A percentile compares a stretch with the other conserved stretches of the same genome.
Evolutionary conservation across 2,888 invertebrate genomes (phyloP).

Genomic region (Chydorus sphaericus): DNA sequence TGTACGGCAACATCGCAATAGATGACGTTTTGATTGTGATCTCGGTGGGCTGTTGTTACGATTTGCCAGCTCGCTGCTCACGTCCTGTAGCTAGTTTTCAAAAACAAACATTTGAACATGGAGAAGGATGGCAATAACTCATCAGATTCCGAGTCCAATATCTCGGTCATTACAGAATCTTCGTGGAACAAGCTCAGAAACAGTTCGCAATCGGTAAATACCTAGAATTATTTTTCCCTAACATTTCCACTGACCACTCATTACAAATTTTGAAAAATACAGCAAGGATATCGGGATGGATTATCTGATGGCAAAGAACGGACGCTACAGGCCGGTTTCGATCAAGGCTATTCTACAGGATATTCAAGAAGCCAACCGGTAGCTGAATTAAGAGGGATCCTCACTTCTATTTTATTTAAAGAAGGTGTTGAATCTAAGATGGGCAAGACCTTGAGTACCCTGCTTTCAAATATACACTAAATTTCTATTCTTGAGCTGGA

Average conservation of each 20-base stretch:
- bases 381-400: constrained; percentile 3
- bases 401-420: not conserved
- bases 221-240: not conserved
- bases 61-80: too few relatives aligned
- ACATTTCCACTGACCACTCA: not conserved
- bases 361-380: constrained; percentile 30
- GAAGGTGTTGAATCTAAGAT: not conserved
- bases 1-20: too few relatives aligned
- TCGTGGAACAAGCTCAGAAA: not conserved
- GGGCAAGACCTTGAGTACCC: not conserved
- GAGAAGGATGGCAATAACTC: too few relatives aligned
- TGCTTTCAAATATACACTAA: not conserved
- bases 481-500: too few relatives aligned
- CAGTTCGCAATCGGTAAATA: not conserved
- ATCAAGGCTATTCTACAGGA: constrained; percentile 50
- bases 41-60: too few relatives aligned
- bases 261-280: not conserved
- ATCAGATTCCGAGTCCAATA: not conserved
- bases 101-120: too few relatives aligned
- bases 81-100: too few relatives aligned
- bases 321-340: constrained; percentile 51
- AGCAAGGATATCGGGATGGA: constrained; percentile 38
- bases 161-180: not conserved
- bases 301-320: constrained; percentile 44
- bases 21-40: too few relatives aligned